These are phyloP conservation scores for Diachasmimorpha longicaudata DNA, from an alignment of 1,140 invertebrate genomes.

Conservation along the genomic window DNA sequence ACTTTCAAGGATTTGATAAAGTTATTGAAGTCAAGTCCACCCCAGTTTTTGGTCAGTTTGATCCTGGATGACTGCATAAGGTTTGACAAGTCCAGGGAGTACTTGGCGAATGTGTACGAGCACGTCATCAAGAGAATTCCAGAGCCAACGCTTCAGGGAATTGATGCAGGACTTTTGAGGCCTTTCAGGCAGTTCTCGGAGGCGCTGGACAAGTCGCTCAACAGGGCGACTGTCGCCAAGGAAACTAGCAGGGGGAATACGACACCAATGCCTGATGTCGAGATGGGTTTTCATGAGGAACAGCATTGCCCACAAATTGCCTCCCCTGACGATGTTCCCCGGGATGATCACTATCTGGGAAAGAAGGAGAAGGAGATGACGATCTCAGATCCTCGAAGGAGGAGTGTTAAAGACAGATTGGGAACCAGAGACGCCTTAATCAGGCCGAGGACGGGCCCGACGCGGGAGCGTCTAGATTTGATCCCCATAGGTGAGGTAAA, in stretches of 20 bases:
- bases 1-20: not conserved
- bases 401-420: not conserved
- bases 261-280: not conserved
- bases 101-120: not conserved
- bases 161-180: not conserved
- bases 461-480: not conserved
- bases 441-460: not conserved
- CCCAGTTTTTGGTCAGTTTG: not conserved
- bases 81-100: not conserved
- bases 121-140: not conserved
- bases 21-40: not conserved
- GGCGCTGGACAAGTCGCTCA: not conserved
- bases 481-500: slow-evolving; percentile 8
- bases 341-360: not conserved
- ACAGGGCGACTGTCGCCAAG: too few relatives aligned
- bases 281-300: not conserved
- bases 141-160: not conserved
- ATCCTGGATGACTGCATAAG: not conserved
- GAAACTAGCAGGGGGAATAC: not conserved
- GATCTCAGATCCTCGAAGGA: not conserved
- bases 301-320: not conserved
- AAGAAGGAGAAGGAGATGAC: not conserved
- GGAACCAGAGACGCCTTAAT: not conserved
- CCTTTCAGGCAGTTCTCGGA: not conserved
- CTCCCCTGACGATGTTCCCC: not conserved